Evolutionary conservation across 2,888 invertebrate genomes (phyloP), one percentile per base, ranked within the genome.

Genomic region (Galerucella calmariensis): DNA sequence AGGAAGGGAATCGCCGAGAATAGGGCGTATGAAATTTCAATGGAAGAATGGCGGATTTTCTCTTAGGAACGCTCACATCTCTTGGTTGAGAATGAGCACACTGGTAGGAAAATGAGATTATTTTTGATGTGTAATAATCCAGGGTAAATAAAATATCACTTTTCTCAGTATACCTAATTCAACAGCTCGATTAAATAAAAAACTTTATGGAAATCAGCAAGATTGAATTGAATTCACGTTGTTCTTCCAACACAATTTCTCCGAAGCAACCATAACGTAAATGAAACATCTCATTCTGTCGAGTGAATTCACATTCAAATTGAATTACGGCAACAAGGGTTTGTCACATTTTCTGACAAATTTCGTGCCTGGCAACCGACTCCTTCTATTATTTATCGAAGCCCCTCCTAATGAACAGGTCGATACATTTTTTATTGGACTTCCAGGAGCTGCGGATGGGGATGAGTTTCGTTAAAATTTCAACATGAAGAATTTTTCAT

Each of bases 291-390:
- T 72, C 66, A 61, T 72, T 72, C 46, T 41, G 67, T 27, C 73
- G 73, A 77, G 82, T 81, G 80, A 81, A 79, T 81, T 73, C 78
- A 73, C 76, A 76, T 77, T 77, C 72, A 77, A 80, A 82, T 81
- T 79, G 79, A 78, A 81, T 82, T 82, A 82, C 75, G 67, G 70
- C 79, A 80, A 82, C 81, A 78, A 81, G 82, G 82, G 83, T 81
- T 81, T 81, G 82, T 83, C 82, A 81, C 81, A 82, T 81, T 79
- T 78, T 77, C 79, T 77, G 80, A 80, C 80, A 79, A 80, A 75
- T 81, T 79, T 77, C 82, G 77, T 80, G 81, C 74, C 75, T 61
- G 63, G 72, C 78, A 67, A 75, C 77, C 76, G 80, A 80, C 80
- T 79, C 46, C 78, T 75, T 80, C 77, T 78, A 78, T 80, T 79